A percentile compares a stretch with the other conserved stretches of the same genome.
Conservation (phyloP, 2,888 invertebrate genomes). For the Hemicrepidius hirtus region DNA sequence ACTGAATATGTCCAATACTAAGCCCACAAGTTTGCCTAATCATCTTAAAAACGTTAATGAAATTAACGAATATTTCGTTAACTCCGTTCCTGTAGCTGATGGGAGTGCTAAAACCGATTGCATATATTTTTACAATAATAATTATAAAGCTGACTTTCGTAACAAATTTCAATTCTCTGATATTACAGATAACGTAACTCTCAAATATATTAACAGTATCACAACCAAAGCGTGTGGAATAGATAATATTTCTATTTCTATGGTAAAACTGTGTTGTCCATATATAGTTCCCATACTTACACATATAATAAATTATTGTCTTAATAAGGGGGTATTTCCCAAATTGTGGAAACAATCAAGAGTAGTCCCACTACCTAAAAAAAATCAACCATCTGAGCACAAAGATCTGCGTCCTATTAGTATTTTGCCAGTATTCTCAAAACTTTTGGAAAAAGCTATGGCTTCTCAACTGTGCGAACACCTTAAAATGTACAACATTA, state of each 20-base stretch:
- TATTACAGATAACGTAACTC: not conserved
- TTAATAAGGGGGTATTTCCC: not conserved
- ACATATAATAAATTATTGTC: not conserved
- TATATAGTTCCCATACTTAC: not conserved
- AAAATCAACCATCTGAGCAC: not conserved
- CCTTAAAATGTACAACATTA: not conserved
- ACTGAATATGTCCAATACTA: not conserved
- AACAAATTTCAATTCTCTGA: not conserved
- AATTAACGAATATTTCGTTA: too few relatives aligned
- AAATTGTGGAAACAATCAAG: not conserved
- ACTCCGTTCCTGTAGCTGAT: not conserved
- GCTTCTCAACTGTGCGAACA: not conserved
- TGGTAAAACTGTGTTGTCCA: not conserved
- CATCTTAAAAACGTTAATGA: too few relatives aligned
- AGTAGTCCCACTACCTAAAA: not conserved
- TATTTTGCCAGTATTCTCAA: not conserved
- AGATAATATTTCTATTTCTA: too few relatives aligned
- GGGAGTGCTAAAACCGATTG: not conserved
- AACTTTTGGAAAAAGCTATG: not conserved
- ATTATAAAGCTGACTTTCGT: not conserved
- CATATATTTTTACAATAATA: not conserved
- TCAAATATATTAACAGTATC: not conserved
- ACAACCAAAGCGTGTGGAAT: not conserved
- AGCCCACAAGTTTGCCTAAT: not conserved
- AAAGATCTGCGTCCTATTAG: constrained; percentile 6